These are phyloP conservation scores for Canis aureus DNA, from an alignment of 2,113 vertebrate species.

Conservation along the genomic window DNA sequence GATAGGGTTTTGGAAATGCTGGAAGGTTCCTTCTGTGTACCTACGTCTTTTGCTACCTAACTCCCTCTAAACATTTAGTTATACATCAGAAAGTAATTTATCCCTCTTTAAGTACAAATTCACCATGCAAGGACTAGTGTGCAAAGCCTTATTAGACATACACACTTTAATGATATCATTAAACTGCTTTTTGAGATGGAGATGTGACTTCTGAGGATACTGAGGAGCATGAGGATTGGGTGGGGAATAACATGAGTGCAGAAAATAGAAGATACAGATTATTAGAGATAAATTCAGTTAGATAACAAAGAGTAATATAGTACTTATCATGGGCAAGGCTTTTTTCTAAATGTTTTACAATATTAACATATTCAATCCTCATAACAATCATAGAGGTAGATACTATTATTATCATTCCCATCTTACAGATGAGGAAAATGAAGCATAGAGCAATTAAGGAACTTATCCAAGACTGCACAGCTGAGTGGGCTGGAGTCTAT, in stretches of 20 bases:
- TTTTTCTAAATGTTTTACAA: background rate
- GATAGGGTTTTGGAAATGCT: background rate
- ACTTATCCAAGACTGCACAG: background rate
- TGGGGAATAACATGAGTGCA: background rate
- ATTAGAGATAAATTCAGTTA: background rate
- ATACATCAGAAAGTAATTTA: background rate
- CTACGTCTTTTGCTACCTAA: background rate
- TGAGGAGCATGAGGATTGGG: background rate
- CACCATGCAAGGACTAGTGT: background rate
- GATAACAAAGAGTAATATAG: background rate
- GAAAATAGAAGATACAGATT: background rate
- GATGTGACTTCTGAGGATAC: background rate
- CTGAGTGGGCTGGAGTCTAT: constrained; percentile 46
- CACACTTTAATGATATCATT: background rate
- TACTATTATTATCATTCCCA: constrained; percentile 48
- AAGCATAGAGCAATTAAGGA: constrained; percentile 48
- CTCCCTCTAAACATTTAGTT: background rate
- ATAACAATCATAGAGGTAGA: constrained; percentile 2
- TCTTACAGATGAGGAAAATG: constrained; percentile 70
- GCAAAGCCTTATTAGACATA: background rate
- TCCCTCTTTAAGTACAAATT: background rate
- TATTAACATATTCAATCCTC: constrained; percentile 45
- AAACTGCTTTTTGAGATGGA: background rate
- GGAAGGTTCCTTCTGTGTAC: background rate
- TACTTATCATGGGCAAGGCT: background rate